Conservation (phyloP, 2,113 vertebrate genomes). For the Alligator sinensis region DNA sequence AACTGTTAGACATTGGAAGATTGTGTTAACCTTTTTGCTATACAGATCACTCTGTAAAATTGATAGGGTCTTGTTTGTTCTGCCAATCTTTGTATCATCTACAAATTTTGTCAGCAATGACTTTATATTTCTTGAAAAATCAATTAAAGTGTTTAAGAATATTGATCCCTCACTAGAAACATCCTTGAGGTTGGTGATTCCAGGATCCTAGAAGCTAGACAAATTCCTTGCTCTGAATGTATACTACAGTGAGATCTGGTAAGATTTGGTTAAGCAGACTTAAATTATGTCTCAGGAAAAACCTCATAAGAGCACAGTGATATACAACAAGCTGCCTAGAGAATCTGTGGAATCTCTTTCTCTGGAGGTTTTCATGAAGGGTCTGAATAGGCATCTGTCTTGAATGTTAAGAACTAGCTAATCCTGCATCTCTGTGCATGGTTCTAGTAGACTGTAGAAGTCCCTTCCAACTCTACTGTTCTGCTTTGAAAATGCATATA, state of each 20-base stretch:
- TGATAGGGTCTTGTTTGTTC: neutral
- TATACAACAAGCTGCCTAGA: too few species aligned
- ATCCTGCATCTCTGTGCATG: too few species aligned
- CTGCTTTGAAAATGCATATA: too few species aligned
- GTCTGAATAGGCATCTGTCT: too few species aligned
- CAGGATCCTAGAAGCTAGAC: neutral
- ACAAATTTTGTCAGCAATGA: neutral
- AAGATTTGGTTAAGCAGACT: neutral
- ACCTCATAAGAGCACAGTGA: too few species aligned
- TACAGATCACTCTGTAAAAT: neutral
- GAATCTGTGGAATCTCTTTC: too few species aligned
- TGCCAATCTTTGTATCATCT: neutral
- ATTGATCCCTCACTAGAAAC: neutral
- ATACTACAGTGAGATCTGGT: neutral
- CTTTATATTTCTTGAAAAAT: neutral
- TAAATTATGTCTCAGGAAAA: too few species aligned
- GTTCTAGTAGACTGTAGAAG: too few species aligned
- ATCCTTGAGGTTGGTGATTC: neutral
- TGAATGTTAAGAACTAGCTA: too few species aligned
- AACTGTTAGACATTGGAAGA: too few species aligned
- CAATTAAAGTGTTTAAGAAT: neutral
- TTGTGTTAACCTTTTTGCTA: neutral
- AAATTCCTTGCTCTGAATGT: neutral
- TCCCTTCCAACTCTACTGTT: too few species aligned
- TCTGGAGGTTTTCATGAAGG: too few species aligned